Base-by-base conservation (phyloP, 2,113 vertebrate species). In the Ranitomeya imitator region DNA sequence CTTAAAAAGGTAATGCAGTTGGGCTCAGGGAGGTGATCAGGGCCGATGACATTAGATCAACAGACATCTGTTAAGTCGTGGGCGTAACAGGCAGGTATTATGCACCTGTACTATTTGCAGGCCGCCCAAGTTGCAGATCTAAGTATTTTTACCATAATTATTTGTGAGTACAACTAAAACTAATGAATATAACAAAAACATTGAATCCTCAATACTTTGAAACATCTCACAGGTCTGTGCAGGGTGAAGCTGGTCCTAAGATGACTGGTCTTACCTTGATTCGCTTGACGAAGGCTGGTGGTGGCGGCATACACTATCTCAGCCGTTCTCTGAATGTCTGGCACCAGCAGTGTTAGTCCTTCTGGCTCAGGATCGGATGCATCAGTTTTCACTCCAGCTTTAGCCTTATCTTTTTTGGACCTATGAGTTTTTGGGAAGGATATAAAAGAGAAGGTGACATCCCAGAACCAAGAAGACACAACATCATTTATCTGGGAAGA, bases 371-470 rank as follows among this genome's bases (percentile, higher is more conserved):
- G 97, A 87, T 99, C 98, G 0, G 98, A 97, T 67, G 92, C 31
- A 31, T 99, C 98, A 0, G 97, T 90, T 92, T 99, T 99, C 85
- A 97, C 95, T 89, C 97, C 96, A 5, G 96, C 94, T 97, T 99
- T 99, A 89, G 95, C 95, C 93, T 98, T 99, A 92, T 99, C 98
- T 91, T 99, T 99, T 94, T 99, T 99, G 87, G 98, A 99, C 93
- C 98, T 99, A 90, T 74, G 89, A 81, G 57, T 54, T 80, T 77
- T 88, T 76, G 23, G 37, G 51, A 11, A 77, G 23, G 19, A 4
- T 55, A 79, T 67, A 78, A 77, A 88, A 88, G 21, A 88, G 77
- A 45, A 83, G 10, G 74, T 73, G n/a, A 81, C 61, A 81, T 45
- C 18, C 23, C n/a, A 21, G 13, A 21, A 60, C 52, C 21, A 80